Conservation (phyloP, 2,888 invertebrate species). For the Hypsopygia costalis region DNA sequence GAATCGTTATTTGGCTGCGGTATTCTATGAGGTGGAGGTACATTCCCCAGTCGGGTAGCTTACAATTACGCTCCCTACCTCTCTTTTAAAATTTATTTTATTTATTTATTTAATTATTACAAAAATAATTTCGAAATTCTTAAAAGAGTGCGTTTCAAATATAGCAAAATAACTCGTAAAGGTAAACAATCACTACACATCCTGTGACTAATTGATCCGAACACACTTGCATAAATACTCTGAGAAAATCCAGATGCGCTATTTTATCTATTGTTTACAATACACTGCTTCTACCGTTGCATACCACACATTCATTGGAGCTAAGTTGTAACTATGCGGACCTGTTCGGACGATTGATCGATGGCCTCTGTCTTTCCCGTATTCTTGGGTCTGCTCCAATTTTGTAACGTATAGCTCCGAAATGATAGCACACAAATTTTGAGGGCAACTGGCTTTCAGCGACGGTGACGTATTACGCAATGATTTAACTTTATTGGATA, state of each 20-base stretch:
- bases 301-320: conserved; percentile 9
- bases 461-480: too few species aligned
- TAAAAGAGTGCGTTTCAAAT: too few species aligned
- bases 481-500: too few species aligned
- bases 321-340: conserved; percentile 5
- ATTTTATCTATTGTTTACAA: conserved; percentile 45
- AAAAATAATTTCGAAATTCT: too few species aligned
- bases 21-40: too few species aligned
- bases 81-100: too few species aligned
- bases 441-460: not conserved
- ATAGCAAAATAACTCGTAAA: conserved; percentile 11
- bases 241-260: conserved; percentile 57
- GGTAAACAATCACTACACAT: conserved; percentile 52
- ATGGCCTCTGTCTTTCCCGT: conserved; percentile 6
- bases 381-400: conserved; percentile 4
- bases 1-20: too few species aligned
- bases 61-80: too few species aligned
- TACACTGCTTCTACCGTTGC: conserved; percentile 19
- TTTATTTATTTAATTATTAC: too few species aligned
- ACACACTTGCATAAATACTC: conserved; percentile 17
- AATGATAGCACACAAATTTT: not conserved
- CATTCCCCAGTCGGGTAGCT: too few species aligned
- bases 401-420: conserved; percentile 2
- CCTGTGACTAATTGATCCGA: conserved; percentile 54
- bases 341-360: conserved; percentile 4